Base-by-base conservation (phyloP, 2,113 vertebrate genomes). In the Myotis davidii region DNA sequence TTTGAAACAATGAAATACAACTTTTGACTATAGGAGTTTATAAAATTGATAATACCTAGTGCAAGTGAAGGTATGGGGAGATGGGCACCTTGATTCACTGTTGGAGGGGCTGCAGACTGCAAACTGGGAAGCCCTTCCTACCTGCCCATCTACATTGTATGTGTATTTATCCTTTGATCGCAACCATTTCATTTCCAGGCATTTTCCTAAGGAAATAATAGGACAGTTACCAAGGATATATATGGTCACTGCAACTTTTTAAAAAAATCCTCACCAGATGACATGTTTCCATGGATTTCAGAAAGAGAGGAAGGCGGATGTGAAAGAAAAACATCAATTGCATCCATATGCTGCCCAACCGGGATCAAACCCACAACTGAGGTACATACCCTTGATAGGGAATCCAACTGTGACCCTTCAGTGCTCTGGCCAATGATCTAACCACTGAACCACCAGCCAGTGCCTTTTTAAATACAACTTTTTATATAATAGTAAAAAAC, bases 201-300 rank as follows among this genome's bases (percentile, higher is more conserved):
- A 95, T 81, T 85, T 85, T 88, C 48, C 70, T 88, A 50, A 88
- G 72, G 94, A 94, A 90, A 54, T 59, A 87, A 78, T 0, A 42
- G 39, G 72, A 27, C 77, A 91, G 50, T 50, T 77, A 70, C 39
- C 77, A 85, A 88, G 32, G 77, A 73, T 48, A 88, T 29, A 64
- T 84, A 90, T 91, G 34, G 27, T 77, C 34, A 52, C 9, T 73
- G 54, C 70, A 96, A 84, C 54, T 59, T 92, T 48, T 64, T 65
- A 8, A 10, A 10, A 25, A 23, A 59, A 65, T 29, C 64, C 13
- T 65, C 29, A 65, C 64, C 64, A n/a, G 64, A n/a, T 16, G 61
- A 64, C 61, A 65, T 65, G 64, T n/a, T 65, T 65, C 16, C 64
- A 65, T 65, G 29, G 64, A 65, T 32, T 29, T 64, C 61, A 65